Base-by-base conservation (phyloP, 2,888 invertebrate genomes). In the Hypolimnas misippus region DNA sequence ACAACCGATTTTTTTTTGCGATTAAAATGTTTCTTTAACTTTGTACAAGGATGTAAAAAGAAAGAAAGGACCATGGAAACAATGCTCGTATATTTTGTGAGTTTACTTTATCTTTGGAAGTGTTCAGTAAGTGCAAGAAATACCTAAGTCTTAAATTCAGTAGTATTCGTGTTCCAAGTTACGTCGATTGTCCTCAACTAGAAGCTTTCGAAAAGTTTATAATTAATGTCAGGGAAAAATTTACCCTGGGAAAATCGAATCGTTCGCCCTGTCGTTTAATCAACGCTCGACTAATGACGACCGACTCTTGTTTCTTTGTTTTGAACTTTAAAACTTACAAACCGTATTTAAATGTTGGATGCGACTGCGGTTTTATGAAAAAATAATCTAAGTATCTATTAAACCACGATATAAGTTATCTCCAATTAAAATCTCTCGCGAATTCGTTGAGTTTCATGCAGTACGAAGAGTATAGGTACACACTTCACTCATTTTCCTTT, bases 181-280 rank as follows among this genome's bases (percentile, higher is more conserved):
- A 72, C 73, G 71, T 69, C 77, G 78, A 80, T 82, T 83, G 79
- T 83, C 74, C 73, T 73, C 73, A 74, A 79, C 74, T 78, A 74
- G 75, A 74, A 62, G 72, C 71, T 72, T 72, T 76, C 72, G 67
- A 70, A 78, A 86, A 86, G 78, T 85, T 86, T 82, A 82, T 85
- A 85, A 84, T 85, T 82, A 82, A 84, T 79, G 78, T 81, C 72
- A 73, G 73, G 71, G 76, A 82, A 82, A 83, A 83, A 83, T 73
- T 77, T 67, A 66, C 67, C 68, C 69, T 66, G 69, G 70, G 76
- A 75, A 80, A 80, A 81, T 82, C 76, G 76, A 82, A 79, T 75
- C 73, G 71, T 74, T 73, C 70, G 71, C 69, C 74, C 69, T 76
- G 76, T 75, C 76, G 73, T 80, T 84, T 80, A 81, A 86, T 86